Conservation (phyloP, 2,888 invertebrate species). For the Chrysomela aeneicollis region DNA sequence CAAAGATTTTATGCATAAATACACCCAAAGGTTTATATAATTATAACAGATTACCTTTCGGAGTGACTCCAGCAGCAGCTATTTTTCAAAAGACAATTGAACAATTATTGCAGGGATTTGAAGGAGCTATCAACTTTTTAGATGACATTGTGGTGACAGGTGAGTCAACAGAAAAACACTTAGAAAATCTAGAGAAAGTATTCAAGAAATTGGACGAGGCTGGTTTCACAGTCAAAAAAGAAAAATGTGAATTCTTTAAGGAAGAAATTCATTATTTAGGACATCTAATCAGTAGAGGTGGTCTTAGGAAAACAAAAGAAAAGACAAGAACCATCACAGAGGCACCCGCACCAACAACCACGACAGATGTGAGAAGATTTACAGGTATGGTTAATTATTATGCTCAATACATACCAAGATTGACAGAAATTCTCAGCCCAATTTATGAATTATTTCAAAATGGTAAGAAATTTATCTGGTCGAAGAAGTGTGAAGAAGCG, state of each 20-base stretch:
- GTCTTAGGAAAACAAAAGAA: constrained; percentile 29
- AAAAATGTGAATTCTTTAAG: constrained; percentile 53
- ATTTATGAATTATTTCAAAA: constrained; percentile 30
- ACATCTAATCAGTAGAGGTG: constrained; percentile 31
- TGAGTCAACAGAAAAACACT: no score
- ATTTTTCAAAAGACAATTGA: no score
- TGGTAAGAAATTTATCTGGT: constrained; percentile 24
- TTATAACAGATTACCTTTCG: no score
- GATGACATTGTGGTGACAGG: no score
- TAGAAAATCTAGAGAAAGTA: no score
- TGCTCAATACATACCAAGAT: constrained; percentile 29
- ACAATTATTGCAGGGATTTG: no score
- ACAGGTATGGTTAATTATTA: constrained; percentile 30
- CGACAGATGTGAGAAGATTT: constrained; percentile 28
- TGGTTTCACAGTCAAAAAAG: constrained; percentile 44
- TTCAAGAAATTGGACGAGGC: no score
- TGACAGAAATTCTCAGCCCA: constrained; percentile 25
- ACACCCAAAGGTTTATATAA: no score
- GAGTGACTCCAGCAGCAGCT: no score
- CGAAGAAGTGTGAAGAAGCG: constrained; percentile 22
- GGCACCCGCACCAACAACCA: constrained; percentile 26
- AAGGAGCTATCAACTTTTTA: no score
- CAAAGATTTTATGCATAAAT: no score
- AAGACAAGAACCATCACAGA: constrained; percentile 34
- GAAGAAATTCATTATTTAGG: constrained; percentile 51